Evolutionary conservation across 2,888 invertebrate genomes (phyloP), one percentile per base, ranked within the genome.

Genomic region (Linnaemya vulpina): DNA sequence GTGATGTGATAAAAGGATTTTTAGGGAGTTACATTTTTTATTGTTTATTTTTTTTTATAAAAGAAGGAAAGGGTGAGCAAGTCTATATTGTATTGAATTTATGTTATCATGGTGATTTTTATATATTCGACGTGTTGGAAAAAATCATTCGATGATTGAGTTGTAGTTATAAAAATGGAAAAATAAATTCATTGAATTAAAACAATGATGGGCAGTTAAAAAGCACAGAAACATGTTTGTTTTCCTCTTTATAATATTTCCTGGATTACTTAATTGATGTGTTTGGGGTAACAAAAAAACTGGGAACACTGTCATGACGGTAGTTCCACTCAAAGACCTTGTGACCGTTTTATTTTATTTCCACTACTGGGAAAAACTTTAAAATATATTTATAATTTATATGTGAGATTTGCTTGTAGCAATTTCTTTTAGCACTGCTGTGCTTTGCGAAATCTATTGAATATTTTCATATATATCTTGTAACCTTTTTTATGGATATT

Each of bases 81-180:
- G 49, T 51, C 58, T 58, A 46, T 80, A 77, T 77, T 81, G 83
- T 77, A 83, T 83, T 82, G 81, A 83, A 81, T 81, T 81, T 65
- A 70, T 81, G 84, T 78, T 78, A 84, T 86, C 78, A 77, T 71
- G 71, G 49, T 63, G 70, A 62, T 82, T 85, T 85, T 82, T 85
- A 60, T 81, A 60, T 60, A 49, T 70, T 62, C 83, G 83, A 53
- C 83, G 68, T 86, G 87, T 86, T 84, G 85, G 86, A 87, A 86
- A 82, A 67, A 30, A 30, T 30, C 30, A 30, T 85, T 85, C 87
- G 60, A 84, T 87, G 86, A 87, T 87, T 86, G 86, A 87, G 87
- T 84, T 87, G 86, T 84, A 63, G 68, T 55, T 38, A 70, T 46
- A 49, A 85, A 53, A 74, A 77, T 1, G 9, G 11, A 17, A 78